Evolutionary conservation across 2,888 invertebrate genomes (phyloP), one percentile per base, ranked within the genome.

Genomic region (Trissoscelio sp.): DNA sequence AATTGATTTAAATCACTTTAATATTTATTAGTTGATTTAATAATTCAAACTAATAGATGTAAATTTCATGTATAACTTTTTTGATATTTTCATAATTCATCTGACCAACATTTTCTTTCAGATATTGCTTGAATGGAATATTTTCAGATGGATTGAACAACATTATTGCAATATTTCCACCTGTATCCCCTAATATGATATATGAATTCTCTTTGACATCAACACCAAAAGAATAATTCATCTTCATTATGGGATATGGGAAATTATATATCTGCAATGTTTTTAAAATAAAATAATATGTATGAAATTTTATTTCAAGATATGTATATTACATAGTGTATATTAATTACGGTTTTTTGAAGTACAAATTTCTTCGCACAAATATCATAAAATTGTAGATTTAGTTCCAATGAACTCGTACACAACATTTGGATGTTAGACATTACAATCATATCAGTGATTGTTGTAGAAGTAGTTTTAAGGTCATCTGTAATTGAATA

Each of bases 301-400:
- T 14, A 4, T 14, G 4, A 42, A 3, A 14, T 14, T 14, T 14
- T 9, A 0, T 31, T 7, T 31, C 31, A 31, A 7, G 7, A 7
- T 3, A 31, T 31, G 6, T 31, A 31, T 2, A 31, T 3, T 31
- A 7, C 9, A 31, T 3, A 28, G 28, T 22, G n/a, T 22, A 48
- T 4, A 34, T n/a, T 12, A 57, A 58, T 58, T 60, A 91, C 94
- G 83, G 95, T 92, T 69, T 96, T 93, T 85, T 95, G 93, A 46
- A 96, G 92, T 42, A 94, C 94, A 89, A 96, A 96, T 69, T 95
- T 95, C 74, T 94, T 94, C 4, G 95, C 95, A 16, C 94, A 94
- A 51, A 95, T 94, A 89, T 97, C 96, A 88, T 97, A 97, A 91
- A 97, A 96, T 83, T 95, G 93, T 48, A 97, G 91, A 88, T 96